Evolutionary conservation across 2,113 vertebrate species (phyloP).

Genomic region (Sinocyclocheilus anophthalmus): DNA sequence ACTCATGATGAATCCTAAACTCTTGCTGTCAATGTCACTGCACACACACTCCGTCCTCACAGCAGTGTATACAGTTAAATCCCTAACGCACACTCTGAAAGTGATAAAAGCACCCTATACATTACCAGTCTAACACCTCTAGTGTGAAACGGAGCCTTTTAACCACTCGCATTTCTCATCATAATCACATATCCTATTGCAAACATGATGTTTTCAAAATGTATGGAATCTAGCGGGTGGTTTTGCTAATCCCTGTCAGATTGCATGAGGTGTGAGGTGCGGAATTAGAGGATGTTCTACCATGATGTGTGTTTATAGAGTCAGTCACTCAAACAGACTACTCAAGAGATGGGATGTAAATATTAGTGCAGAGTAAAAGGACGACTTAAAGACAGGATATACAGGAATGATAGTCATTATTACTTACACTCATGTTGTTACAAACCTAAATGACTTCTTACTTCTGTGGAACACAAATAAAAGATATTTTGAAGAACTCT

Average conservation of each 20-base stretch:
- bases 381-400: slow-evolving; percentile 22
- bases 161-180: slow-evolving; percentile 42
- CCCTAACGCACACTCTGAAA: slow-evolving; percentile 21
- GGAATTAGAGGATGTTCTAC: slow-evolving; percentile 41
- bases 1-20: slow-evolving; percentile 31
- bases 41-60: not conserved
- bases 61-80: slow-evolving; percentile 21
- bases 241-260: slow-evolving; percentile 37
- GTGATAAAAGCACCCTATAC: slow-evolving; percentile 18
- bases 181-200: slow-evolving; percentile 37
- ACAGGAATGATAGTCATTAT: not conserved
- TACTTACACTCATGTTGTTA: not conserved
- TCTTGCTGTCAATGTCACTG: not conserved
- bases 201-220: slow-evolving; percentile 6
- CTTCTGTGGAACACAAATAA: not conserved
- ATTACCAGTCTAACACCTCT: slow-evolving; percentile 46
- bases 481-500: slow-evolving; percentile 5
- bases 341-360: slow-evolving; percentile 54
- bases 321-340: slow-evolving; percentile 26
- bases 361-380: slow-evolving; percentile 44
- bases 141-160: slow-evolving; percentile 39
- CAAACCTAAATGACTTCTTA: not conserved
- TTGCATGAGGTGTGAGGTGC: slow-evolving; percentile 34
- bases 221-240: slow-evolving; percentile 12
- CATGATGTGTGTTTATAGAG: slow-evolving; percentile 50